Evolutionary conservation across 2,797 vertebrate genomes (phyloP), one percentile per base, ranked within the genome.

Genomic region (Fistularia tabacaria): DNA sequence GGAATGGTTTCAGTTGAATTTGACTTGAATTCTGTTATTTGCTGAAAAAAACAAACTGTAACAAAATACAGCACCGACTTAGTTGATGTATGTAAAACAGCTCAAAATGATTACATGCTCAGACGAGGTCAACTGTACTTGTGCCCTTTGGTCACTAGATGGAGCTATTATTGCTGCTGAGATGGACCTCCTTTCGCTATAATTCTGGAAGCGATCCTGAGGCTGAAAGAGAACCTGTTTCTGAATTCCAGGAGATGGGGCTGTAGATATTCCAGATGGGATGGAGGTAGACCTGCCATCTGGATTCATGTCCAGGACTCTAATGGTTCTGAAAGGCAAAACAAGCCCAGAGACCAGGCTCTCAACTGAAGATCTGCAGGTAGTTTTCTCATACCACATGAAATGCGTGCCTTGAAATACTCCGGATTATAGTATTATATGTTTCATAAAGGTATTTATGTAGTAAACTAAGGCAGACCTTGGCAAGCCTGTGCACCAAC

Each of bases 361-460:
- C 36, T 94, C 94, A 57, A 95, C 92, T 49, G 85, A 86, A 49
- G 92, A 96, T 49, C 86, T 99, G 37, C 94, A 98, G 93, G 97
- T 97, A 85, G 10, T 25, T 25, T 25, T 25, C 25, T 25, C 25
- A 25, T 25, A 25, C 25, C 25, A 5, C 25, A 25, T 25, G 25
- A 25, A 25, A 2, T 25, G 25, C 25, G 2, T 25, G 25, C 25
- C 25, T 25, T 25, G 25, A 25, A 25, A 25, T 25, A 25, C 25
- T 2, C 25, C 5, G 25, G 25, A 5, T 25, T 25, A 5, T 25
- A 25, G 2, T 25, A 3, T 25, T 25, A 25, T 25, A 25, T 25
- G 25, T 25, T 25, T 25, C 25, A 25, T 25, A 25, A 25, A 25
- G 25, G 25, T 25, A 5, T 25, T 25, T 5, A 25, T 25, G 25